Evolutionary conservation across 2,797 vertebrate species (phyloP), one percentile per base, ranked within the genome.

Genomic region (Helarctos malayanus): DNA sequence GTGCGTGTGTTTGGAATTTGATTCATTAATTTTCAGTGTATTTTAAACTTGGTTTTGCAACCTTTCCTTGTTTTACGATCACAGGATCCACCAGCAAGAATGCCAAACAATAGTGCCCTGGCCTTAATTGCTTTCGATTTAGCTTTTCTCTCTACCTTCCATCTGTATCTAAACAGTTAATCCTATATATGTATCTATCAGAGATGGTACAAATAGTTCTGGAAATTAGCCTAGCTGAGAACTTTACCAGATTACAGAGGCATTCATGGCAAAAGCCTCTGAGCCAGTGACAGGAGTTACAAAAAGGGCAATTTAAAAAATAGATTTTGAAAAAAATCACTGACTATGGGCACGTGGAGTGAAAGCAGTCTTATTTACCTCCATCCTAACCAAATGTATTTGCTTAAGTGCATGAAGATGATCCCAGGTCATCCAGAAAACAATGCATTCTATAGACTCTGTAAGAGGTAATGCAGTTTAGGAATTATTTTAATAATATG

Each of bases 21-120:
- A 96, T 97, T 97, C 68, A 95, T 95, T 92, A 57, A 91, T 92
- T 76, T 87, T 69, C 41, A 49, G 8, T 71, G 57, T 32, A 56
- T 94, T 93, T 91, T 88, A 88, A 41, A 81, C n/a, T 81, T n/a
- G 21, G 29, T 79, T 95, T 95, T 82, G 81, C 23, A 96, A 68
- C 47, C 13, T 56, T 2, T 27, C 35, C 47, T 65, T 25, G 18
- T 68, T 94, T 92, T 75, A 84, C 14, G 84, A 2, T 89, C 54
- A 35, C 8, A 38, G 0, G 16, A 35, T 54, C 27, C 57, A 27
- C 78, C 41, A 76, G 25, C 57, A 85, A 56, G 18, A 54, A 91
- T 78, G 32, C 61, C 69, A 91, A 83, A 57, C 45, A 79, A 68
- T 19, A 82, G 14, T n/a, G 38, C 4, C 68, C 61, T 5, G 75